Conservation (phyloP, 2,888 invertebrate genomes). For the Euclidia mi region DNA sequence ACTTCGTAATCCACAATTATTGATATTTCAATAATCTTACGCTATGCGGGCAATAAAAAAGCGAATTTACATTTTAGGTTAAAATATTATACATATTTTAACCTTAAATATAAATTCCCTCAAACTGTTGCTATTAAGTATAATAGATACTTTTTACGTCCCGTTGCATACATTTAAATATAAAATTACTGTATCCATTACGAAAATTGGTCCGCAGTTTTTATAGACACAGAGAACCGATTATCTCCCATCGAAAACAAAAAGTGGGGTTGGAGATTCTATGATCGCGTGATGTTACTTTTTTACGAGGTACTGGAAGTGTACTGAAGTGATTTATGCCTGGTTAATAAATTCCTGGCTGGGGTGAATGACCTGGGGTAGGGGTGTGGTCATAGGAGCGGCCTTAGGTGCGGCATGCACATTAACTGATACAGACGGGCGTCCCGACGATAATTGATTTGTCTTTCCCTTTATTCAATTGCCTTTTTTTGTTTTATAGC, state of each 20-base stretch:
- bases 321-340: conserved; percentile 70
- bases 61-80: too few relatives aligned
- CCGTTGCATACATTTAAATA: conserved; percentile 14
- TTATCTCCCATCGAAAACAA: conserved; percentile 63
- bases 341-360: conserved; percentile 80
- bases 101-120: too few relatives aligned
- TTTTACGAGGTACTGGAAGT: conserved; percentile 64
- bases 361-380: conserved; percentile 71
- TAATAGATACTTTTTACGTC: conserved; percentile 2
- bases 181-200: conserved; percentile 37
- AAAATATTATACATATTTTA: too few relatives aligned
- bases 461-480: neutral
- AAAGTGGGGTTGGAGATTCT: conserved; percentile 66
- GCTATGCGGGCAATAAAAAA: too few relatives aligned
- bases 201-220: conserved; percentile 37
- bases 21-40: too few relatives aligned
- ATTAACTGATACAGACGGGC: conserved; percentile 55
- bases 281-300: conserved; percentile 68
- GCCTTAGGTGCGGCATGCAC: conserved; percentile 67
- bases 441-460: conserved; percentile 23
- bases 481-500: neutral
- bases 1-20: too few relatives aligned
- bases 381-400: conserved; percentile 69
- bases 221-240: conserved; percentile 29
- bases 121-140: conserved; percentile 17